Evolutionary conservation across 2,113 vertebrate genomes (phyloP).

Genomic region (Coreoperca whiteheadi): DNA sequence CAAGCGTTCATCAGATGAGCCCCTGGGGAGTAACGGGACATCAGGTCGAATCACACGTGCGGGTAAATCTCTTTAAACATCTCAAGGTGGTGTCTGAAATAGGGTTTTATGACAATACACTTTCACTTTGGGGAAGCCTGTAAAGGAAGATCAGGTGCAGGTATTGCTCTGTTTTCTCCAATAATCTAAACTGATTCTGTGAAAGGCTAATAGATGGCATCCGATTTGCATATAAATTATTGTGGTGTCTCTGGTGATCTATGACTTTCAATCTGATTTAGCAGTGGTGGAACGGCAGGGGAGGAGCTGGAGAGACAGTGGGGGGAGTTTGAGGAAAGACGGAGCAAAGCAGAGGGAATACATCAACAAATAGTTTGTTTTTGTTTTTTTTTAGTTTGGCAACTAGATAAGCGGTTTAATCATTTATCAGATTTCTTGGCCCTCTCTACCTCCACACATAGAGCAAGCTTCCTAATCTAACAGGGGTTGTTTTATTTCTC

Average conservation of each 20-base stretch:
- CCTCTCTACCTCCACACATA: conserved; percentile 19
- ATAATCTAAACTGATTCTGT: conserved; percentile 79
- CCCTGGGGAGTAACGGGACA: conserved; percentile 22
- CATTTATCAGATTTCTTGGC: conserved; percentile 38
- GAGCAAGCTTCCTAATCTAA: conserved; percentile 9
- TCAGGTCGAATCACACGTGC: conserved; percentile 38
- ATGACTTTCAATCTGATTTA: conserved; percentile 74
- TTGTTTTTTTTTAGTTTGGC: conserved; percentile 11
- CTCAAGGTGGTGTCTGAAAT: conserved; percentile 51
- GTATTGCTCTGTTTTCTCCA: conserved; percentile 67
- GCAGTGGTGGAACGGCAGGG: conserved; percentile 47
- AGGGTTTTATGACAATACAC: conserved; percentile 46
- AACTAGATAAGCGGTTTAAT: conserved; percentile 31
- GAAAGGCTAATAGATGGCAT: conserved; percentile 85
- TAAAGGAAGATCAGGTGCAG: conserved; percentile 67
- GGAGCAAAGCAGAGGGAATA: conserved; percentile 7
- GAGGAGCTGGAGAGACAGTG: conserved; percentile 37
- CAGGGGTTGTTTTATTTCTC: neutral
- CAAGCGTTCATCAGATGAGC: conserved; percentile 54
- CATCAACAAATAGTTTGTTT: neutral
- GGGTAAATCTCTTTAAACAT: conserved; percentile 65
- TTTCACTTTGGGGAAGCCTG: conserved; percentile 32
- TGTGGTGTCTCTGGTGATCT: conserved; percentile 78
- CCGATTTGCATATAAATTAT: conserved; percentile 85
- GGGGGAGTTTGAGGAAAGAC: neutral